phyloP scores from a whole-genome alignment of 1,140 invertebrate genomes.

The Drosophila guanche region DNA sequence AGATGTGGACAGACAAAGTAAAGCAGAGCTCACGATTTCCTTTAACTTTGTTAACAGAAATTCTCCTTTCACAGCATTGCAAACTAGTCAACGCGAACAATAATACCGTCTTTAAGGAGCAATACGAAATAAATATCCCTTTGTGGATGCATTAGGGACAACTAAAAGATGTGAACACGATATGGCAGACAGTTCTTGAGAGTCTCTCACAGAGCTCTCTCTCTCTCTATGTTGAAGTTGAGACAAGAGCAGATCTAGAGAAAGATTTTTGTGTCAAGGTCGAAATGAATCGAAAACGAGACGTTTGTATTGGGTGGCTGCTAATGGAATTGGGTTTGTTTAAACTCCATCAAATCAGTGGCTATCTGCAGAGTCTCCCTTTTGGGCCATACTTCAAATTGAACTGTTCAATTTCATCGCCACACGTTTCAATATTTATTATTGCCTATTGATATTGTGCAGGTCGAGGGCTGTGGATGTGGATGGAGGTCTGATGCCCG shows the following conservation, averaged over 20 bases:
- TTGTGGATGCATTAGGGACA: slow-evolving; percentile 20
- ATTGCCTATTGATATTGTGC: slow-evolving; percentile 64
- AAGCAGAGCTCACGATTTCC: no score
- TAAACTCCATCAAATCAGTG: slow-evolving; percentile 46
- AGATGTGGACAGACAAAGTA: no score
- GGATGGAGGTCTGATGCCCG: slow-evolving; percentile 20
- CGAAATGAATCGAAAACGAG: neutral
- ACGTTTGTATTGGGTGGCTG: neutral
- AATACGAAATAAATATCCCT: slow-evolving; percentile 25
- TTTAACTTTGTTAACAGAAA: no score
- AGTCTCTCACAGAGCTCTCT: no score
- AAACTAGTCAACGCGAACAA: no score
- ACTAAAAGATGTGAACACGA: slow-evolving; percentile 16
- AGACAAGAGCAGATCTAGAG: no score
- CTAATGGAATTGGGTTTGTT: slow-evolving; percentile 48
- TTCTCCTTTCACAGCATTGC: no score
- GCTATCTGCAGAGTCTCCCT: slow-evolving; percentile 28
- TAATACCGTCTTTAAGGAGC: neutral
- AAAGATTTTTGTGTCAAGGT: no score
- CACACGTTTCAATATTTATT: slow-evolving; percentile 52
- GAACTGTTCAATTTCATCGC: slow-evolving; percentile 29
- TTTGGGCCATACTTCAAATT: slow-evolving; percentile 17
- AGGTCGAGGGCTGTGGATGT: slow-evolving; percentile 31
- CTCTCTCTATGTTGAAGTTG: no score
- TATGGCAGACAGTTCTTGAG: neutral